phyloP scores from a whole-genome alignment of 2,888 invertebrate genomes.

The Automeris io region DNA sequence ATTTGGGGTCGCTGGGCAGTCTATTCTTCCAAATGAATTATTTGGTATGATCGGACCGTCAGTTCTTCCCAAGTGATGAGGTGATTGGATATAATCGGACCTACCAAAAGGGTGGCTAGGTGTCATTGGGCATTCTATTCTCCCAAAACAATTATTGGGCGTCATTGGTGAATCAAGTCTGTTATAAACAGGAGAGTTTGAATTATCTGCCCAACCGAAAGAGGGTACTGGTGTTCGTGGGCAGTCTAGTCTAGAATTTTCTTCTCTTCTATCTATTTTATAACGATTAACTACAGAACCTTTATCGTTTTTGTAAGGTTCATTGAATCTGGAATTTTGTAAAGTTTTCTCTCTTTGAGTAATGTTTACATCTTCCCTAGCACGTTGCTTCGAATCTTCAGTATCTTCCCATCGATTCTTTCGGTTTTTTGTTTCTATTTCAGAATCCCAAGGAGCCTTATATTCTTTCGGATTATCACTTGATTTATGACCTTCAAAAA shows the following conservation, averaged over 20 bases:
- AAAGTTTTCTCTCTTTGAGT: not conserved
- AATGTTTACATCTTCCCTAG: no score
- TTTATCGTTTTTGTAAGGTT: conserved; percentile 16
- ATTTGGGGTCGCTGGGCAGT: conserved; percentile 36
- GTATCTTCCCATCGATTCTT: conserved; percentile 10
- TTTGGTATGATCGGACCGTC: conserved; percentile 37
- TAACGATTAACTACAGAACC: conserved; percentile 18
- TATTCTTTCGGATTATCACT: conserved; percentile 25
- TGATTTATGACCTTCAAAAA: conserved; percentile 28
- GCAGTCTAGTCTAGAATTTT: conserved; percentile 21
- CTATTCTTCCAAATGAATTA: conserved; percentile 37
- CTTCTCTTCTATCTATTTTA: conserved; percentile 2
- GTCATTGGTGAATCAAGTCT: conserved; percentile 16
- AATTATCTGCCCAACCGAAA: conserved; percentile 22
- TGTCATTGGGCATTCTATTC: conserved; percentile 27
- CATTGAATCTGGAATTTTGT: conserved; percentile 16
- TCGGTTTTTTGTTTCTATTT: conserved; percentile 11
- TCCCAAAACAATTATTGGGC: conserved; percentile 28
- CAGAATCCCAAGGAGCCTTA: conserved; percentile 22
- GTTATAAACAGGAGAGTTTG: conserved; percentile 11
- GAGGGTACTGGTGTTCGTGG: conserved; percentile 25
- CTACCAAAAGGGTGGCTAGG: conserved; percentile 32
- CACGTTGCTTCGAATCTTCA: conserved; percentile 22
- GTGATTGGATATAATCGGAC: conserved; percentile 26
- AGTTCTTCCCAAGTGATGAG: conserved; percentile 33